Percentiles rank a stretch among this genome's conserved stretches.
phyloP scores from a whole-genome alignment of 2,797 vertebrate genomes.

The Melanotaenia pygmaea region DNA sequence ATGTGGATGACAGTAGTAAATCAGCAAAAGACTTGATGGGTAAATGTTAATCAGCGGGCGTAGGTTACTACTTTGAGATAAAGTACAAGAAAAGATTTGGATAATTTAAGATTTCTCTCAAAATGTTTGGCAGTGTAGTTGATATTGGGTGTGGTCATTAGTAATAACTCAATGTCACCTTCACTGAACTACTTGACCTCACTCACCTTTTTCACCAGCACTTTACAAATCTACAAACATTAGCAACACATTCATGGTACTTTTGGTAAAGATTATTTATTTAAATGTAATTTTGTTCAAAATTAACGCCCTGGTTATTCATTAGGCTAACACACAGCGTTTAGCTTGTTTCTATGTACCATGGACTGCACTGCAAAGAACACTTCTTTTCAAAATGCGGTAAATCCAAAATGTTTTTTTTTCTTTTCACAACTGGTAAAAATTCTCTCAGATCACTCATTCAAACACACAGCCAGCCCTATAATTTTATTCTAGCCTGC shows the following conservation, averaged over 20 bases:
- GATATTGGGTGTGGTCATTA: slow-evolving; percentile 56
- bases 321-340: background rate
- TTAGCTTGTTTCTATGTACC: background rate
- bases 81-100: background rate
- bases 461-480: background rate
- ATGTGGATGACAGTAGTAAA: background rate
- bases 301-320: background rate
- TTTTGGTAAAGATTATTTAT: background rate
- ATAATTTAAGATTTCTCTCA: background rate
- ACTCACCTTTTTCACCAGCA: slow-evolving; percentile 15
- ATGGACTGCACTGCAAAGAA: background rate
- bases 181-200: slow-evolving; percentile 60
- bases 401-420: background rate
- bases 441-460: background rate
- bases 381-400: background rate
- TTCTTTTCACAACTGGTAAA: background rate
- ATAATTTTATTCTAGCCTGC: background rate
- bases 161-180: slow-evolving; percentile 81
- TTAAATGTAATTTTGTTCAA: background rate
- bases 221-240: background rate
- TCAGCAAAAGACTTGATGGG: background rate
- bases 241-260: slow-evolving; percentile 6
- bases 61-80: background rate
- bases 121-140: background rate
- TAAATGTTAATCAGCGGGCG: background rate